These are phyloP conservation scores for Drosophila subsilvestris DNA, from an alignment of 2,888 invertebrate genomes.

Conservation along the genomic window DNA sequence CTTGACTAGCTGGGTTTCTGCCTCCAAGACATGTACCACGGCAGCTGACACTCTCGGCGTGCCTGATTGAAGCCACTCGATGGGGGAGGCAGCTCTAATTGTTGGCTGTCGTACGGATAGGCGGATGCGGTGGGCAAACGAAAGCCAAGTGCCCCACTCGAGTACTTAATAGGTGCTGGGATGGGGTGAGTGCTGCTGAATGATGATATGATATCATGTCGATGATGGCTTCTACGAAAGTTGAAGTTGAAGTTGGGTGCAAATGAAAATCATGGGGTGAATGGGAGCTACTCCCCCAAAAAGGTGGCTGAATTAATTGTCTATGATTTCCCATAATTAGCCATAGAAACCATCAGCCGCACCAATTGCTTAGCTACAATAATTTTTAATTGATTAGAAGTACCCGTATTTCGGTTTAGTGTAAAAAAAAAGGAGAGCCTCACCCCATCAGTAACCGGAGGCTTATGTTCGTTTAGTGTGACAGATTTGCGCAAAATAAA, in stretches of 20 bases:
- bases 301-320: not conserved
- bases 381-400: too few species aligned
- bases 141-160: conserved; percentile 6
- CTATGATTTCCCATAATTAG: not conserved
- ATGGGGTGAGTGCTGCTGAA: not conserved
- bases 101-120: conserved; percentile 10
- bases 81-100: conserved; percentile 17
- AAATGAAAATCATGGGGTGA: not conserved
- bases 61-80: conserved; percentile 33
- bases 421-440: too few species aligned
- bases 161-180: conserved; percentile 4
- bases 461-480: too few species aligned
- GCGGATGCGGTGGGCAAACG: not conserved
- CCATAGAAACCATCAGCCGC: not conserved
- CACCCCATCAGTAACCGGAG: too few species aligned
- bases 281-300: too few species aligned
- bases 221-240: not conserved
- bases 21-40: not conserved
- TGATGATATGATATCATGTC: not conserved
- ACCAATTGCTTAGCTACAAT: not conserved
- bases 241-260: not conserved
- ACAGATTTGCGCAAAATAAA: too few species aligned
- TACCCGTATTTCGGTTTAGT: too few species aligned
- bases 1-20: conserved; percentile 26
- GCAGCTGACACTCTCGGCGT: conserved; percentile 7